Conservation (phyloP, 2,888 invertebrate genomes). For the Clitarchus hookeri region DNA sequence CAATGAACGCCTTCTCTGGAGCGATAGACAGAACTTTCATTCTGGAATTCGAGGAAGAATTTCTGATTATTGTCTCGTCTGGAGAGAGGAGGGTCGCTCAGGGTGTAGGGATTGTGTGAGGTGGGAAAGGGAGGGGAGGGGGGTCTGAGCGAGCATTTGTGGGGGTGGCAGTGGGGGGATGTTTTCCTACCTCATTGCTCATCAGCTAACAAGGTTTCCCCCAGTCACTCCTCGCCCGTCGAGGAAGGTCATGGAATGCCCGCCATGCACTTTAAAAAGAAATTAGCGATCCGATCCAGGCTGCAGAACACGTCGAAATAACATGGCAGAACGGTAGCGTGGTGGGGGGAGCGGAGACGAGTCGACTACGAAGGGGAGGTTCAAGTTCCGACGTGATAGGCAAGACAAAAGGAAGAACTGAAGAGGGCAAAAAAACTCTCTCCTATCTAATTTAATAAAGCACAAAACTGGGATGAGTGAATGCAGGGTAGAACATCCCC, state of each 20-base stretch:
- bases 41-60: background rate
- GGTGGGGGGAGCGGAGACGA: background rate
- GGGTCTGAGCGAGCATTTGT: background rate
- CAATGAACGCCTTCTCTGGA: no score
- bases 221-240: background rate
- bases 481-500: background rate
- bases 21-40: background rate
- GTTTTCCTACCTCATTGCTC: slow-evolving; percentile 38
- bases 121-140: background rate
- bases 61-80: slow-evolving; percentile 21
- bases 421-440: slow-evolving; percentile 33
- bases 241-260: slow-evolving; percentile 27
- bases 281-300: slow-evolving; percentile 39
- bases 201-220: slow-evolving; percentile 39
- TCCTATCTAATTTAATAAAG: slow-evolving; percentile 44
- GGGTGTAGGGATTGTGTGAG: background rate
- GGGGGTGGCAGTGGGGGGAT: background rate
- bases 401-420: slow-evolving; percentile 30
- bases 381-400: slow-evolving; percentile 39
- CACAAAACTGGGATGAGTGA: slow-evolving; percentile 39
- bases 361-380: slow-evolving; percentile 16
- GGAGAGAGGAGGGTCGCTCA: slow-evolving; percentile 17
- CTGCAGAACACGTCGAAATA: slow-evolving; percentile 41
- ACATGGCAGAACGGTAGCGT: slow-evolving; percentile 27
- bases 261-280: slow-evolving; percentile 42